Evolutionary conservation across 2,113 vertebrate species (phyloP).

Genomic region (Thinocorus orbignyianus): DNA sequence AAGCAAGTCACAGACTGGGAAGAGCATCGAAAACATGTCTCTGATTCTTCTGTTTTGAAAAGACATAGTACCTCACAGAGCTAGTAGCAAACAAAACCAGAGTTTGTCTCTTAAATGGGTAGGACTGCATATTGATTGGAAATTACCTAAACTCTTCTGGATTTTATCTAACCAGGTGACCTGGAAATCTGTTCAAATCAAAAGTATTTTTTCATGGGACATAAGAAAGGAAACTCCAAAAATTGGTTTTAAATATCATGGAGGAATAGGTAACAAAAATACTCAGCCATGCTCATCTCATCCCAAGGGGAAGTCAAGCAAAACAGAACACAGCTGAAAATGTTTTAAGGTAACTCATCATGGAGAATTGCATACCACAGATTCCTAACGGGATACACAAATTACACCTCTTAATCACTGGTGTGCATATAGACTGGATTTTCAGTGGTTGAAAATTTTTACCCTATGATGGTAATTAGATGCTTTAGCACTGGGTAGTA

Average conservation of each 20-base stretch:
- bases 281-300: neutral
- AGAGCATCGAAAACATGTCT: neutral
- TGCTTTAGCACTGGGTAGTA: neutral
- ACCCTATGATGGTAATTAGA: neutral
- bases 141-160: neutral
- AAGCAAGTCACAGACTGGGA: neutral
- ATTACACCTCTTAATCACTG: neutral
- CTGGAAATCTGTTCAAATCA: neutral
- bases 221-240: neutral
- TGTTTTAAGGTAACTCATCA: neutral
- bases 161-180: neutral
- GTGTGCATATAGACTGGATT: neutral
- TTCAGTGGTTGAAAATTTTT: neutral
- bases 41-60: neutral
- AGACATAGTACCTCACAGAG: neutral
- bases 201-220: neutral
- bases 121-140: neutral
- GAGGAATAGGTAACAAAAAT: neutral
- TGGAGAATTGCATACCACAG: neutral
- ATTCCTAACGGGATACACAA: neutral
- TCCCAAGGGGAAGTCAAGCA: neutral
- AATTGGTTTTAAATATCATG: neutral
- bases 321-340: neutral
- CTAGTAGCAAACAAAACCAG: neutral
- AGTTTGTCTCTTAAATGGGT: neutral